phyloP scores from a whole-genome alignment of 35 echinoderm and acorn worm genomes.

The Anneissia japonica region DNA sequence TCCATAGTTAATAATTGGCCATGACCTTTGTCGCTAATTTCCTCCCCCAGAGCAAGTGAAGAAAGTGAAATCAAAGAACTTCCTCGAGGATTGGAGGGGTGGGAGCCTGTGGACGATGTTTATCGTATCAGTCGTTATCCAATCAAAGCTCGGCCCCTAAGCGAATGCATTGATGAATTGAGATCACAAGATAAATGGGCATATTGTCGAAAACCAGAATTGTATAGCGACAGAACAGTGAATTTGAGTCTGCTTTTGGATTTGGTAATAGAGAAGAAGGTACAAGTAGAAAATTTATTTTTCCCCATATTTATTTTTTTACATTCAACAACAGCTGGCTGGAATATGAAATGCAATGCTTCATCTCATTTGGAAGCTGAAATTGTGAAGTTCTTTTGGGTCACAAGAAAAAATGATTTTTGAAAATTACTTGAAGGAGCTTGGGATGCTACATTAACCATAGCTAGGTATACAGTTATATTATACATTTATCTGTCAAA shows the following conservation, averaged over 20 bases:
- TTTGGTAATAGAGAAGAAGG: neutral
- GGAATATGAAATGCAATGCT: no score
- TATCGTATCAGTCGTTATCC: slow-evolving; percentile 73
- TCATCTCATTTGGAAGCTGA: no score
- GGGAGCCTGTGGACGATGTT: slow-evolving; percentile 81
- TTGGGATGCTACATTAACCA: no score
- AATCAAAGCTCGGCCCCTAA: slow-evolving; percentile 21
- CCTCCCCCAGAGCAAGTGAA: neutral
- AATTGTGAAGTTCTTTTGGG: no score
- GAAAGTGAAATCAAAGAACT: slow-evolving; percentile 21
- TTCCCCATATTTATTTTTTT: neutral
- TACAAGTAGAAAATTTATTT: neutral
- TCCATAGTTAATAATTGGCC: no score
- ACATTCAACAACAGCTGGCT: slow-evolving; percentile 2
- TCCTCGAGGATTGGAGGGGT: slow-evolving; percentile 63
- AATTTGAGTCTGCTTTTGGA: neutral
- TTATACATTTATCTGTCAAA: no score
- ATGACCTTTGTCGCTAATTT: no score
- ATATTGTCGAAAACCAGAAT: neutral
- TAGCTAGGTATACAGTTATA: no score
- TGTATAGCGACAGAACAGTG: neutral
- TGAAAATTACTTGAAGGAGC: no score
- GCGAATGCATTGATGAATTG: neutral
- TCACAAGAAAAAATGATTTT: no score
- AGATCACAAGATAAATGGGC: neutral